Evolutionary conservation across 2,797 vertebrate species (phyloP).

Genomic region (Danio aesculapii): DNA sequence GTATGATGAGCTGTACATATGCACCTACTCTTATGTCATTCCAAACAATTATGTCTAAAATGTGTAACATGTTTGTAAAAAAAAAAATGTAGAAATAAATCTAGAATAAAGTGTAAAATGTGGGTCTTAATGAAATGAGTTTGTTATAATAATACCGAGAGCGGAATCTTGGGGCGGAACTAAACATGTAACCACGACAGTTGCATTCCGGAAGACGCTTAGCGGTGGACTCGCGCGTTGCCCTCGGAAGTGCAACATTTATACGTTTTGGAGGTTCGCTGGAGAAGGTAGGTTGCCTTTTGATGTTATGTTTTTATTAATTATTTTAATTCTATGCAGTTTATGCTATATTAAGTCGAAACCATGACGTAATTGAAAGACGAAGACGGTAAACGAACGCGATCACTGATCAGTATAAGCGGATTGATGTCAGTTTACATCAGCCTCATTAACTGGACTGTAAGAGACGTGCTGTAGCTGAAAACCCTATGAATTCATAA

Average conservation of each 20-base stretch:
- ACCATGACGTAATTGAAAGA: too few species aligned
- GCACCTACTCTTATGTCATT: background rate
- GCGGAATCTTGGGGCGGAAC: conserved; percentile 13
- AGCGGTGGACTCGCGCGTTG: background rate
- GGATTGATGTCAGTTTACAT: too few species aligned
- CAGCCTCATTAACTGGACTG: too few species aligned
- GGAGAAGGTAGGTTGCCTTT: conserved; percentile 3
- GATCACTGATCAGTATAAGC: too few species aligned
- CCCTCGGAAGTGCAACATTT: conserved; percentile 5
- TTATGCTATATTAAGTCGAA: background rate
- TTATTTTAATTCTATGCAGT: background rate
- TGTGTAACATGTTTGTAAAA: background rate
- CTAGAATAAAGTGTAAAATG: background rate
- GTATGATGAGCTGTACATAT: background rate
- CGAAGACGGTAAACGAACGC: too few species aligned
- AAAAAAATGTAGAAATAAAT: background rate
- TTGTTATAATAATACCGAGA: background rate
- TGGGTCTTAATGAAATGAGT: background rate
- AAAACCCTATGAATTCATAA: background rate
- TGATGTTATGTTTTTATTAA: background rate
- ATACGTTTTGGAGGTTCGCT: background rate
- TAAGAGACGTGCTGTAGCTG: background rate
- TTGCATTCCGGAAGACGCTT: conserved; percentile 21
- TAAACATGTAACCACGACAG: background rate
- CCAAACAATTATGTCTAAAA: background rate